Evolutionary conservation across 2,113 vertebrate genomes (phyloP).

Genomic region (Drymodes brunneopygia): DNA sequence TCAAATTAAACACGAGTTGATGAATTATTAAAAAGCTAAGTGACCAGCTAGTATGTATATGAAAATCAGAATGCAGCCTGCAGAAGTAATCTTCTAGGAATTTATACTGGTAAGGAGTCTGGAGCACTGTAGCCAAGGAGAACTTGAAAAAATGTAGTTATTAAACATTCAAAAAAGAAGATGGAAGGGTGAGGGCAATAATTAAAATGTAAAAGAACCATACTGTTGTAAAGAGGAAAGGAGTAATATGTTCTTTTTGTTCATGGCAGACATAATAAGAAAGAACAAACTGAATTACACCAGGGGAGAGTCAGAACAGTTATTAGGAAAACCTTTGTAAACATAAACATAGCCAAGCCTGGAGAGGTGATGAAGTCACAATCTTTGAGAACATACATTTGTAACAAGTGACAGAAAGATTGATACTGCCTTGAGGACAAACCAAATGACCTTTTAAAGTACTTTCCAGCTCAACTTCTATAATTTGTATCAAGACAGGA

Average conservation of each 20-base stretch:
- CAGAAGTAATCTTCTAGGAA: background rate
- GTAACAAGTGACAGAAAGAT: background rate
- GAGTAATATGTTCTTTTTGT: background rate
- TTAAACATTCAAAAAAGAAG: background rate
- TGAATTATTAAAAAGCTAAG: constrained; percentile 14
- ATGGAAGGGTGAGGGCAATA: background rate
- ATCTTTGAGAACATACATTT: background rate
- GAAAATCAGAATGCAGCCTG: background rate
- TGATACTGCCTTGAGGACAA: background rate
- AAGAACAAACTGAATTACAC: background rate
- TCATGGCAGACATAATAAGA: background rate
- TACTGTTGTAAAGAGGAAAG: background rate
- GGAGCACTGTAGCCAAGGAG: background rate
- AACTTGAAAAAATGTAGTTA: background rate
- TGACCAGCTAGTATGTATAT: background rate
- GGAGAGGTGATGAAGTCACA: background rate
- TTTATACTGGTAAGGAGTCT: background rate
- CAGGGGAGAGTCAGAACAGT: background rate
- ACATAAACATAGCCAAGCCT: background rate
- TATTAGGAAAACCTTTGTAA: constrained; percentile 14
- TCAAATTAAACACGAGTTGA: background rate
- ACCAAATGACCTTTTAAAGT: background rate
- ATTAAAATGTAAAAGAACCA: background rate
- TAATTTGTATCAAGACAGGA: background rate
- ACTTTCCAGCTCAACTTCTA: background rate